Conservation (phyloP, 2,797 vertebrate species). For the Gila robusta region DNA sequence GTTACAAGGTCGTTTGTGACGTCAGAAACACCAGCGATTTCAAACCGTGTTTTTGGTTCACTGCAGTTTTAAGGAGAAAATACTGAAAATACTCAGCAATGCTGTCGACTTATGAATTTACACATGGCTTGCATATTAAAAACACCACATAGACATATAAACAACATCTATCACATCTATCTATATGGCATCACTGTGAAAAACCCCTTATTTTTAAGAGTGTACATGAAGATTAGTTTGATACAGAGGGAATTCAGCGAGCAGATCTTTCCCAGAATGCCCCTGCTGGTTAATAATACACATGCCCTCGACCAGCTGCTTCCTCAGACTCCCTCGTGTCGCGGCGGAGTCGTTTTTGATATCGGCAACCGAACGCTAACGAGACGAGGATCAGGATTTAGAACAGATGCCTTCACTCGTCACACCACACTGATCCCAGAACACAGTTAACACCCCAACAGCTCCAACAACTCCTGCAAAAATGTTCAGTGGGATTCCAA, state of each 20-base stretch:
- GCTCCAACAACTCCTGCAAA: background rate
- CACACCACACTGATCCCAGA: conserved; percentile 21
- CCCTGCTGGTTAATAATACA: conserved; percentile 40
- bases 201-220: background rate
- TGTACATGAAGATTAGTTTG: background rate
- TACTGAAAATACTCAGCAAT: too few relatives aligned
- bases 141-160: too few relatives aligned
- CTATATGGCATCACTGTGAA: too few relatives aligned
- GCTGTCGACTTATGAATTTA: too few relatives aligned
- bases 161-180: too few relatives aligned
- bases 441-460: background rate
- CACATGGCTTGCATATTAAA: too few relatives aligned
- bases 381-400: background rate
- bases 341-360: background rate
- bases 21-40: too few relatives aligned
- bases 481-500: background rate
- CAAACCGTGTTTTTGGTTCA: too few relatives aligned
- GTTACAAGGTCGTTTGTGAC: too few relatives aligned
- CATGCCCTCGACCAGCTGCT: conserved; percentile 22
- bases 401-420: background rate
- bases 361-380: background rate
- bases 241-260: background rate
- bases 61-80: too few relatives aligned
- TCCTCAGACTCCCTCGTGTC: conserved; percentile 1
- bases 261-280: background rate